Conservation (phyloP, 1,140 invertebrate genomes). For the Babylonia areolata region DNA sequence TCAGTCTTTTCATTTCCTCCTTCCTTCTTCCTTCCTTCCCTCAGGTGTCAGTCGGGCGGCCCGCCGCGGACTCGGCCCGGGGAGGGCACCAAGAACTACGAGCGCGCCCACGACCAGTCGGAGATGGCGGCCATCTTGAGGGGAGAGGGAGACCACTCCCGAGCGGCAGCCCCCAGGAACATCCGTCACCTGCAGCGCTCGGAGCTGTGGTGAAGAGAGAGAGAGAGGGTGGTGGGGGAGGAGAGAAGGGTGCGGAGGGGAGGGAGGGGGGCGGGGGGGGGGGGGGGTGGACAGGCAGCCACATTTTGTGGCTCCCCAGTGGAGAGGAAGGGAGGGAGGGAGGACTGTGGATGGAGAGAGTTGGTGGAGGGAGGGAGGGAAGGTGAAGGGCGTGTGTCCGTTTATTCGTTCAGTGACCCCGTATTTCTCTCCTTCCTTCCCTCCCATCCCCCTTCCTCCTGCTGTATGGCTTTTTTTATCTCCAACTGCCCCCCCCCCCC, state of each 20-base stretch:
- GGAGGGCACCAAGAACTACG: slow-evolving; percentile 57
- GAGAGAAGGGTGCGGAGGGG: not conserved
- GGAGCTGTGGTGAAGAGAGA: slow-evolving; percentile 54
- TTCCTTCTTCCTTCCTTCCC: not conserved
- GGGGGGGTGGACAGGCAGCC: not conserved
- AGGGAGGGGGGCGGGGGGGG: not conserved
- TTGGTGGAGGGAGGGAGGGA: too few relatives aligned
- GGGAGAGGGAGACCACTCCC: slow-evolving; percentile 21
- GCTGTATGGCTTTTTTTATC: too few relatives aligned
- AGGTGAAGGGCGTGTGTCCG: too few relatives aligned
- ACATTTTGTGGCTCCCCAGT: not conserved
- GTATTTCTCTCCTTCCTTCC: too few relatives aligned
- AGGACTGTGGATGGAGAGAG: too few relatives aligned
- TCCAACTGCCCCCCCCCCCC: too few relatives aligned
- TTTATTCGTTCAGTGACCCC: too few relatives aligned
- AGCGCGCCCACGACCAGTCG: slow-evolving; percentile 50
- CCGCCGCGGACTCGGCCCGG: slow-evolving; percentile 54
- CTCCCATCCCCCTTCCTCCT: too few relatives aligned
- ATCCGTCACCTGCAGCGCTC: slow-evolving; percentile 54
- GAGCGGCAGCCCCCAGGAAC: slow-evolving; percentile 8
- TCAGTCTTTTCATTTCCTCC: too few relatives aligned
- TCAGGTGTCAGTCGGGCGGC: slow-evolving; percentile 1
- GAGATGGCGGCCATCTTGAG: slow-evolving; percentile 64
- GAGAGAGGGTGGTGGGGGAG: not conserved
- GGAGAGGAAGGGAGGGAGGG: too few relatives aligned